Evolutionary conservation across 2,888 invertebrate species (phyloP), one percentile per base, ranked within the genome.

Genomic region (Ectemnius lituratus): DNA sequence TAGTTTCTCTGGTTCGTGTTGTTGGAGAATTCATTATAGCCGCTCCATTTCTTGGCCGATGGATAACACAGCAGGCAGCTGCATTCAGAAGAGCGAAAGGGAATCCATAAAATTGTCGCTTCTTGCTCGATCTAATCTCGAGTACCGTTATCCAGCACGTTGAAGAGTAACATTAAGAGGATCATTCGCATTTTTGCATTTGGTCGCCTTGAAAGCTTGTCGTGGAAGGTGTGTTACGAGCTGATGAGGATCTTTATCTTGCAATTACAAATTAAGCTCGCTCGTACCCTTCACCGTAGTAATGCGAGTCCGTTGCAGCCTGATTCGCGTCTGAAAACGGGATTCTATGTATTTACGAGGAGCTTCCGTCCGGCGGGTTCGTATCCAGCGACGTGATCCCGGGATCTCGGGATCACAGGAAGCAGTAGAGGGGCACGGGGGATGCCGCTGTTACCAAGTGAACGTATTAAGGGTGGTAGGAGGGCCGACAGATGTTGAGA

Each of bases 381-480:
- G 16, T 37, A 47, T 66, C 69, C 69, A 46, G 20, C 28, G 13
- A 13, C 58, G 23, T 58, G 76, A 73, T 72, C 75, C 68, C 58
- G 67, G 77, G 75, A 79, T 75, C 68, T 75, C 63, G 74, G 75
- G 81, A 82, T 81, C 74, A 72, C 79, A 78, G 81, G 81, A 82
- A 77, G 73, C 78, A 69, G 76, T 62, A 70, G 77, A 70, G 73
- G 62, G 56, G 71, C 16, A 28, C 13, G 69, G 62, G 72, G 73
- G 82, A 76, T 76, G 85, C 79, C 79, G 87, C 85, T 88, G 88
- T 88, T 88, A 87, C 87, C 86, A 88, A 87, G 87, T 84, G 87
- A 86, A 86, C 81, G 83, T 82, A 82, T 80, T 77, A 82, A 85
- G 81, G 84, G 85, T 82, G 84, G 84, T 83, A 84, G 84, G 84